phyloP scores from a whole-genome alignment of 2,113 vertebrate genomes.

The Anseranas semipalmata region DNA sequence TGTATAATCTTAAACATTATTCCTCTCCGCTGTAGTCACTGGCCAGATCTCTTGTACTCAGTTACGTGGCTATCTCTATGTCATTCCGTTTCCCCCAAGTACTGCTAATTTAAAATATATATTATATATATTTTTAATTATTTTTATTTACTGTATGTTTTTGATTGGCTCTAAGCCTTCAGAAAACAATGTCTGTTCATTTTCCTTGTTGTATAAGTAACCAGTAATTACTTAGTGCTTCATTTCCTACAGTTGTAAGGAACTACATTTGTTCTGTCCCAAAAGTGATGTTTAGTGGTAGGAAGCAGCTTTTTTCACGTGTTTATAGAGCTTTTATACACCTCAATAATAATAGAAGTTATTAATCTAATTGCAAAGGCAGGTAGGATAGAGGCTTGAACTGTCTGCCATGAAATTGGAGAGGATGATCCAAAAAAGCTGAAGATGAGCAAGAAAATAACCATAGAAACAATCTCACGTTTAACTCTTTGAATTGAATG shows the following conservation, averaged over 20 bases:
- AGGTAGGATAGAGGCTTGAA: background rate
- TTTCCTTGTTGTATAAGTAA: background rate
- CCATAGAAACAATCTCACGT: background rate
- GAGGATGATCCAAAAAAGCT: background rate
- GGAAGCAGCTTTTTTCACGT: background rate
- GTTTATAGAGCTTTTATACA: background rate
- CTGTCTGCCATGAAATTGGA: background rate
- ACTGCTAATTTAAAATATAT: background rate
- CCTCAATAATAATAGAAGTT: background rate
- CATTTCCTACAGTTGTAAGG: background rate
- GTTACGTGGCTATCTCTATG: background rate
- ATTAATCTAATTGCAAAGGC: background rate
- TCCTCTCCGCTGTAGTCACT: background rate
- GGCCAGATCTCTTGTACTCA: background rate
- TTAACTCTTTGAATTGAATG: background rate
- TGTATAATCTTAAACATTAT: conserved; percentile 11
- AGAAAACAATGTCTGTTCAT: background rate
- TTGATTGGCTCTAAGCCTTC: background rate
- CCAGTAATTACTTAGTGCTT: background rate
- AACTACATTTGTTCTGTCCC: background rate
- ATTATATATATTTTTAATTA: too few species aligned
- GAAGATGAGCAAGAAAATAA: background rate
- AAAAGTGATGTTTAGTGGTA: background rate
- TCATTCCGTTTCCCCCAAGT: fast-evolving
- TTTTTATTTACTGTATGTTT: background rate